Evolutionary conservation across 2,113 vertebrate genomes (phyloP).

Genomic region (Erinaceus europaeus): DNA sequence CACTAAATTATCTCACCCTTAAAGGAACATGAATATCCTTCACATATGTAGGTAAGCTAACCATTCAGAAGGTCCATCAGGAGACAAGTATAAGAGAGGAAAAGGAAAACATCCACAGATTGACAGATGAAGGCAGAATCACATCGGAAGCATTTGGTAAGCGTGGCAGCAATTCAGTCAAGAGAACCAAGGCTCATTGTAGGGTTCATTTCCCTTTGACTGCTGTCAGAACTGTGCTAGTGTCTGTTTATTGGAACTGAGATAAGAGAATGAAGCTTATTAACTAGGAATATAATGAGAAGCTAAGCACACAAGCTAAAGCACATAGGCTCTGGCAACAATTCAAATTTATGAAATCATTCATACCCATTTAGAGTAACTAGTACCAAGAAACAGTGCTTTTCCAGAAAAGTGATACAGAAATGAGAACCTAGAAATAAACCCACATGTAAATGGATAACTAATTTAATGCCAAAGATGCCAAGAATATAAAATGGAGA

Average conservation of each 20-base stretch:
- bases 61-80: no score
- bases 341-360: neutral
- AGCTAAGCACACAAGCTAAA: neutral
- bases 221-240: neutral
- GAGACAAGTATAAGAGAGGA: neutral
- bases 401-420: neutral
- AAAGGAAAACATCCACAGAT: neutral
- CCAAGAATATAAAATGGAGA: neutral
- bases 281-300: constrained; percentile 14
- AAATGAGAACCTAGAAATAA: neutral
- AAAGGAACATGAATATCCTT: no score
- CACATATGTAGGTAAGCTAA: no score
- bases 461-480: neutral
- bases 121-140: neutral
- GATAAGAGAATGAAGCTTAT: neutral
- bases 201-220: neutral
- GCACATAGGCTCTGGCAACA: no score
- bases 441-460: neutral
- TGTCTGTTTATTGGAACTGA: neutral
- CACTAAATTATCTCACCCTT: no score
- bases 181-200: neutral
- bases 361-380: neutral
- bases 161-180: neutral
- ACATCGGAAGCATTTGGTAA: neutral
- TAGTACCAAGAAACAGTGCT: neutral